Base-by-base conservation (phyloP, 2,113 vertebrate genomes). In the Tinamus guttatus region DNA sequence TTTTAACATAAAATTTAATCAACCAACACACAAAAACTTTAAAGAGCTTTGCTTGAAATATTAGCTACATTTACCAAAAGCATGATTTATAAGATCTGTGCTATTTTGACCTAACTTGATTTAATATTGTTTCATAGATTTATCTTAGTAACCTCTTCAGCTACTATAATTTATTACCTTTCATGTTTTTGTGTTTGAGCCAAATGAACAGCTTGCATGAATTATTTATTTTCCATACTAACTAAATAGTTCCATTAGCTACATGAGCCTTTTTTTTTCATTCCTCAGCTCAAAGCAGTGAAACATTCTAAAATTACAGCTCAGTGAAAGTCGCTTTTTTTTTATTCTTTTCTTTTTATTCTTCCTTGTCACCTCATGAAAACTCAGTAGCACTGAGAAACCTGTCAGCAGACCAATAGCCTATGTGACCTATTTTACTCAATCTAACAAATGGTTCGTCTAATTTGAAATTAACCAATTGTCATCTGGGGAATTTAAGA, bases 141-240 rank as follows among this genome's bases (percentile, higher is more conserved):
- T 90, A 51, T 92, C 2, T 59, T 84, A 19, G 68, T 88, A 90
- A 92, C 45, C 19, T 88, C 80, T 90, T 92, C 7, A 25, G 60
- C 16, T 78, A 8, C n/a, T 90, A 38, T 22, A 77, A 74, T 63
- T 86, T 93, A 81, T 86, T 90, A 90, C 47, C 91, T 92, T 95
- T 81, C 45, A 32, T 38, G 34, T 36, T 84, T 64, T 75, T 84
- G 56, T 84, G 13, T 76, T 81, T 9, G 28, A 89, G 34, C 52
- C 60, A 94, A 78, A 81, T 52, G 28, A 94, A 84, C 62, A 86
- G 51, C 63, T 79, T 86, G 51, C 24, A 43, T 78, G 10, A 88
- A 77, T 80, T 75, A 83, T 75, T 88, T 92, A 4, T 88, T 87
- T 83, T 77, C 76, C 45, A 56, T 71, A 45, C 30, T 67, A 68